A percentile compares a stretch with the other conserved stretches of the same genome.
These are phyloP conservation scores for Betta splendens DNA, from an alignment of 2,797 vertebrate species.

Conservation along the genomic window DNA sequence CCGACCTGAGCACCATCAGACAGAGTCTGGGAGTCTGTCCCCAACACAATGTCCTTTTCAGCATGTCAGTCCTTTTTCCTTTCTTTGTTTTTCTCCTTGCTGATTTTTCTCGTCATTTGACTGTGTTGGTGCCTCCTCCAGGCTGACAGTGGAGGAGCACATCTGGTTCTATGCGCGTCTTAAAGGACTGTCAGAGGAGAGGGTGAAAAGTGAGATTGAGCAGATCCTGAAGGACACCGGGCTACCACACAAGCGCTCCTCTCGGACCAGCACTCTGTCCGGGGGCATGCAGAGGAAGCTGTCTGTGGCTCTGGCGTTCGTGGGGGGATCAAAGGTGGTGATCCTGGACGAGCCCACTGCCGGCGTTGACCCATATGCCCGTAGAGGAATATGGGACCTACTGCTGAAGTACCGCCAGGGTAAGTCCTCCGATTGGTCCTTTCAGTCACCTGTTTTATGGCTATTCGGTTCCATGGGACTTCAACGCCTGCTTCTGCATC, in stretches of 20 bases:
- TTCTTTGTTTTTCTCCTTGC: neutral
- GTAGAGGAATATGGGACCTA: constrained; percentile 96
- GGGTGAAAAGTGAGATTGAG: constrained; percentile 90
- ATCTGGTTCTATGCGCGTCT: constrained; percentile 97
- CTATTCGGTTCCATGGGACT: neutral
- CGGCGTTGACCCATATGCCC: constrained; percentile 94
- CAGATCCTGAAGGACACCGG: constrained; percentile 92
- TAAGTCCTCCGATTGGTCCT: constrained; percentile 46
- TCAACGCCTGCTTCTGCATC: neutral
- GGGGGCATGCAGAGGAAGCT: constrained; percentile 98
- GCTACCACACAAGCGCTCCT: constrained; percentile 89
- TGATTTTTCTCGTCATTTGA: neutral
- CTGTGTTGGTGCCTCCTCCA: constrained; percentile 43
- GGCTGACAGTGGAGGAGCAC: constrained; percentile 96
- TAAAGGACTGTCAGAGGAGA: constrained; percentile 89
- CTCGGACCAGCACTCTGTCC: constrained; percentile 88
- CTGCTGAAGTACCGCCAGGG: constrained; percentile 93
- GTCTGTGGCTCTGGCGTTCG: constrained; percentile 95
- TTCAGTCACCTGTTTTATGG: neutral
- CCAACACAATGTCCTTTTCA: constrained; percentile 96
- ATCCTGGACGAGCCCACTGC: constrained; percentile 97
- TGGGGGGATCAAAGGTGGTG: constrained; percentile 95
- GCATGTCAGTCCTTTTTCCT: constrained; percentile 74
- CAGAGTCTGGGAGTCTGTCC: constrained; percentile 96
- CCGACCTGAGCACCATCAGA: constrained; percentile 88